Evolutionary conservation across 2,888 invertebrate genomes (phyloP), one percentile per base, ranked within the genome.

Genomic region (Tanypteryx hageni): DNA sequence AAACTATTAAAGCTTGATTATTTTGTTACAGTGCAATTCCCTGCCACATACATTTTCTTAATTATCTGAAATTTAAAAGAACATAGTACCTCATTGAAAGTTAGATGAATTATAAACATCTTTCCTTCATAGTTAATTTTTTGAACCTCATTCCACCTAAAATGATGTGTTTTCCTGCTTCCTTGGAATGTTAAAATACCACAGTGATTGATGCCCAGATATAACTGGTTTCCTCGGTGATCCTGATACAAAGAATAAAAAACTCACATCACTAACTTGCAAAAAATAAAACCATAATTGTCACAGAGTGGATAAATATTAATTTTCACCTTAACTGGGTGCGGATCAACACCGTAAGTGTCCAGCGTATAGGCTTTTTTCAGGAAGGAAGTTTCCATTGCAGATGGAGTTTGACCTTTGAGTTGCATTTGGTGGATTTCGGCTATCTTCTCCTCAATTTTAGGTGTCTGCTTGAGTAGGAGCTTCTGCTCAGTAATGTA

Each of bases 311-410:
- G 22, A 93, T 92, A 86, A 92, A n/a, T 8, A 86, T n/a, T 92
- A 93, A 94, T 94, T 44, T 3, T 3, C 95, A 98, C 98, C 96
- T 99, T 99, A 59, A 99, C 99, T 93, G 99, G 98, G 96, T 99
- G 99, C 14, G 99, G 99, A 95, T 99, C 99, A 64, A 99, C 98
- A 57, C 99, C 99, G 94, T 99, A 99, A 0, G 99, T 99, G 95
- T 99, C 99, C 92, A 99, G 96, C 93, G 97, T 97, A 93, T 98
- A 97, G 82, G 99, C 98, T 94, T 98, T 97, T 95, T 98, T 98
- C 94, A 99, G 96, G 95, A 99, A 99, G 94, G 97, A 97, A 93
- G 97, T 97, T 95, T 99, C 99, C 0, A 98, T 98, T 94, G 98
- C 98, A 92, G 97, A 97, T 3, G 98, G 97, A 92, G 97, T 97